Base-by-base conservation (phyloP, 2,888 invertebrate species). In the Drosophila kokeensis region DNA sequence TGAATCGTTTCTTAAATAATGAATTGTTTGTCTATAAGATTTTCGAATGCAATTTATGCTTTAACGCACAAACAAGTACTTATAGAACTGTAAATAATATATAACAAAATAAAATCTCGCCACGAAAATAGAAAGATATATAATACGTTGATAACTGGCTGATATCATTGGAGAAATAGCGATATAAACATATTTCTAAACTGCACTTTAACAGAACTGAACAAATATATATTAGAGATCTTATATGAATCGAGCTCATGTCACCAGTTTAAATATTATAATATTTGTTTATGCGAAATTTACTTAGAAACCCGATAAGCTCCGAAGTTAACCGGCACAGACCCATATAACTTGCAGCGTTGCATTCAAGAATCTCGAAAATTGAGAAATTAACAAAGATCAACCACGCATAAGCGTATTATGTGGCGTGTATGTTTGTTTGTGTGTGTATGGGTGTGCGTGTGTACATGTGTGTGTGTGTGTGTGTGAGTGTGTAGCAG, bases 321-420 rank as follows among this genome's bases (percentile, higher is more conserved):
- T 7, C 7, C 24, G 21, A 45, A 27, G 11, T n/a, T 53, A 60
- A 11, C 34, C 55, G 21, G 27, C 59, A 68, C 63, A 62, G 54
- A 34, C 42, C 45, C 7, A 13, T 34, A 52, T 48, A 50, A 32
- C 48, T 42, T 48, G n/a, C 24, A 45, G 58, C 45, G 18, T 50
- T 53, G 58, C 61, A 48, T 54, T 50, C 52, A 32, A 50, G 27
- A 52, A 62, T 65, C 40, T 64, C 30, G 27, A 72, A 45, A 8
- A 38, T 59, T 57, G 8, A 40, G 49, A 59, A 65, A 32, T 59
- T 18, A 45, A 59, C 54, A 58, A 62, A 62, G 62, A 10, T 34
- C 58, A 67, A 57, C 78, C 67, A 74, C 77, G 78, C 69, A 78
- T 74, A 67, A 74, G 65, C 54, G 27, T 52, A 29, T 38, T 13